Percentiles rank a stretch among this genome's conserved stretches.
Evolutionary conservation across 2,888 invertebrate genomes (phyloP).

Genomic region (Chrysina gloriosa): DNA sequence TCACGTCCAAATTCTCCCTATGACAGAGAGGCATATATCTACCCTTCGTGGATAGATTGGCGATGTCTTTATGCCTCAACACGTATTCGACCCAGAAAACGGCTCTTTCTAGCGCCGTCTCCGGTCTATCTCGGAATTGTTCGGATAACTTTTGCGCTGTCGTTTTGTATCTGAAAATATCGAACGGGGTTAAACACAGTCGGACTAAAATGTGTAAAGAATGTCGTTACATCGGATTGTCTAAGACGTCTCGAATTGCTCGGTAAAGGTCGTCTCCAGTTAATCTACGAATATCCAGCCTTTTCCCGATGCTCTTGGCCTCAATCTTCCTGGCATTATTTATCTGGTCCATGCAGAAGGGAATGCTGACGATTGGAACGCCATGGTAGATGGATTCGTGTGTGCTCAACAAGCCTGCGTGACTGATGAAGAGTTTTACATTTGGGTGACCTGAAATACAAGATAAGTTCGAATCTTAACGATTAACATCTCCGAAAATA

Average conservation of each 20-base stretch:
- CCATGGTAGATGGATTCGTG: conserved; percentile 53
- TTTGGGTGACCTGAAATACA: conserved; percentile 50
- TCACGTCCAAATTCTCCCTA: conserved; percentile 44
- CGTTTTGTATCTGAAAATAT: conserved; percentile 48
- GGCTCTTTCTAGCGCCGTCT: conserved; percentile 47
- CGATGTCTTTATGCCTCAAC: conserved; percentile 45
- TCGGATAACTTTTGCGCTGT: conserved; percentile 47
- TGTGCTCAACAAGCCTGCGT: conserved; percentile 54
- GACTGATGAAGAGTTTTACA: conserved; percentile 51
- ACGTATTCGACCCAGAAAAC: conserved; percentile 51
- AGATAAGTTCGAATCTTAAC: neutral
- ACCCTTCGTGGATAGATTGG: conserved; percentile 44
- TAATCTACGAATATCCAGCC: conserved; percentile 48
- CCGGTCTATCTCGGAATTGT: conserved; percentile 46
- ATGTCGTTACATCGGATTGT: conserved; percentile 50
- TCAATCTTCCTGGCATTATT: conserved; percentile 55
- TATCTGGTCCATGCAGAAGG: conserved; percentile 57
- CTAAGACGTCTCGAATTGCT: conserved; percentile 50
- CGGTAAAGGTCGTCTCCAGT: conserved; percentile 47
- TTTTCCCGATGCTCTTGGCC: conserved; percentile 50
- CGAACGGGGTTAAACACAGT: neutral
- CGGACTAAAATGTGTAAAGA: neutral
- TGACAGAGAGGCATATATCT: conserved; percentile 44
- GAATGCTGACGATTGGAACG: conserved; percentile 54
- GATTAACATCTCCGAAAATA: neutral